Evolutionary conservation across 2,888 invertebrate species (phyloP).

Genomic region (Drosophila demipolita): DNA sequence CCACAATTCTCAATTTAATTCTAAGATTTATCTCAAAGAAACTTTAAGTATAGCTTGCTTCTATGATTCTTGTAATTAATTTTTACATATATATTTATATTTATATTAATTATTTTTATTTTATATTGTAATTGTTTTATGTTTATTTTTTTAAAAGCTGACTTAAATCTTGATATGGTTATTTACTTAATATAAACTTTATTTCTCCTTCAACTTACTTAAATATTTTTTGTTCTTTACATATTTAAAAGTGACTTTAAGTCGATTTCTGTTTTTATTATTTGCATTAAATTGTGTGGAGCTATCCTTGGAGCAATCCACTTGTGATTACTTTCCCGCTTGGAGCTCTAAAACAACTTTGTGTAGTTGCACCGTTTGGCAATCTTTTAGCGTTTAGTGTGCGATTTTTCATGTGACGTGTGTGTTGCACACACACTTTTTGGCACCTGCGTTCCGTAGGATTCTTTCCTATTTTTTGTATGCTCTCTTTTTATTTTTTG

Average conservation of each 20-base stretch:
- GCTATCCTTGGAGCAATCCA: neutral
- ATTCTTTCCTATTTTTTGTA: slow-evolving; percentile 11
- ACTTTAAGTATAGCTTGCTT: neutral
- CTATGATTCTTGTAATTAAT: neutral
- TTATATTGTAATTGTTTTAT: too few relatives aligned
- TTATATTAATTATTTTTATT: neutral
- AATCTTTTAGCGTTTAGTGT: slow-evolving; percentile 73
- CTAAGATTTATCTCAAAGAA: neutral
- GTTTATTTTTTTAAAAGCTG: neutral
- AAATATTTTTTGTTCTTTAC: neutral
- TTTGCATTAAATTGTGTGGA: neutral
- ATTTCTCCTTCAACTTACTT: neutral
- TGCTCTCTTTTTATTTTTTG: slow-evolving; percentile 45
- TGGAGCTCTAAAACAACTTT: slow-evolving; percentile 6
- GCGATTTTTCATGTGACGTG: slow-evolving; percentile 70
- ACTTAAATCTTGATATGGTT: neutral
- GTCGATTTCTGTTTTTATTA: neutral
- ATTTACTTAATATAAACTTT: neutral
- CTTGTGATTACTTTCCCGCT: slow-evolving; percentile 9
- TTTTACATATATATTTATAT: neutral
- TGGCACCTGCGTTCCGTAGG: slow-evolving; percentile 63
- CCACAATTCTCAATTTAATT: too few relatives aligned
- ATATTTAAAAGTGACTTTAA: neutral
- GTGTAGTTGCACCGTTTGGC: slow-evolving; percentile 39
- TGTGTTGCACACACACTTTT: slow-evolving; percentile 67